Base-by-base conservation (phyloP, 2,113 vertebrate species). In the Chiloscyllium plagiosum region DNA sequence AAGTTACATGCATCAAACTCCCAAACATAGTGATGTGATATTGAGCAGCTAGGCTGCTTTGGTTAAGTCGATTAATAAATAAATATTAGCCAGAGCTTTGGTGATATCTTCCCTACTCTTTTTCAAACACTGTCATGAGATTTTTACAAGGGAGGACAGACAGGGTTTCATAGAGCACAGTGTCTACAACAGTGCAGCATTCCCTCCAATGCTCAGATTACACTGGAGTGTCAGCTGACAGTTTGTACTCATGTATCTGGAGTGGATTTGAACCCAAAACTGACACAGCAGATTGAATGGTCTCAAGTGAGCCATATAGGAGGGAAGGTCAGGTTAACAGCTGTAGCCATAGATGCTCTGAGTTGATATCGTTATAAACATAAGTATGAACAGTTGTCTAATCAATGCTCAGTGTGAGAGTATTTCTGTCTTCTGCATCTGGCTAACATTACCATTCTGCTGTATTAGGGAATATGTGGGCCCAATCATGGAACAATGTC, bases 391-490 rank as follows among this genome's bases (percentile, higher is more conserved):
- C 10, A 26, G 50, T 3, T 89, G 47, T 33, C 86, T 29, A 4
- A 87, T 24, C 83, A 47, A 86, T 86, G 83, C 83, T 20, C 15
- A 83, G 19, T 37, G 13, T 22, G 50, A 4, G 26, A 52, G 24
- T 24, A 65, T 66, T 94, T 69, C 2, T 69, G n/a, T 7, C 10
- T 42, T 42, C 22, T 69, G 56, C 37, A 42, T 69, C 61, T 94
- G 92, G 19, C 50, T 72, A 72, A 95, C 52, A 61, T 96, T 20
- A 96, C 10, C 90, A 96, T 70, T 96, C 42, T 96, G 89, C 0
- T 95, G 96, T 96, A 97, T 96, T 96, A 99, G 99, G 99, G 56
- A 99, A 99, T 98, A 99, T 99, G 99, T 99, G 99, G 99, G 99
- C 99, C 0, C 99, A 99, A 97, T 98, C 98, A 0, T 99, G 99